Evolutionary conservation across 2,113 vertebrate genomes (phyloP).

Genomic region (Himantopus leucocephalus): DNA sequence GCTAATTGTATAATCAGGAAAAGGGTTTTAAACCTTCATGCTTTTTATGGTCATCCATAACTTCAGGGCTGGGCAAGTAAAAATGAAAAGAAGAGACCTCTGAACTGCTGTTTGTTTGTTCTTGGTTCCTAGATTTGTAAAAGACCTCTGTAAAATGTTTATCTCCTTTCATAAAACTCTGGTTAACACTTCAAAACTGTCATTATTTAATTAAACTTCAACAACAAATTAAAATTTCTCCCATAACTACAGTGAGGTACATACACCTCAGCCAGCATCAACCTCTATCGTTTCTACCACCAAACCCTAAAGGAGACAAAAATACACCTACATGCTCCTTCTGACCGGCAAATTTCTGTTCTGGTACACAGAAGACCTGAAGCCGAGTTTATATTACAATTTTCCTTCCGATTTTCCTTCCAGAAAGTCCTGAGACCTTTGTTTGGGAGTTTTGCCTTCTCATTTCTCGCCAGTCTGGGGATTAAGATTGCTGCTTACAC

Average conservation of each 20-base stretch:
- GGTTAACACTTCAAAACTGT: not conserved
- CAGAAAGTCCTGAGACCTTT: not conserved
- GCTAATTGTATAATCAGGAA: not conserved
- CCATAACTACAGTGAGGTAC: not conserved
- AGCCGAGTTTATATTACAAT: not conserved
- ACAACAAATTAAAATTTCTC: not conserved
- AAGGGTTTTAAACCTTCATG: not conserved
- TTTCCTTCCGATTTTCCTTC: not conserved
- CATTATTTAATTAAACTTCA: not conserved
- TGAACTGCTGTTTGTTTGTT: not conserved
- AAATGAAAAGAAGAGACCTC: not conserved
- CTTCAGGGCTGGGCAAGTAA: not conserved
- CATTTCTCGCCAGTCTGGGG: not conserved
- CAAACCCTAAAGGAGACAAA: not conserved
- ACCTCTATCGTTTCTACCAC: not conserved
- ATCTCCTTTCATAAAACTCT: not conserved
- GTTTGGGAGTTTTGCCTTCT: not conserved
- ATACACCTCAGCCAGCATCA: not conserved
- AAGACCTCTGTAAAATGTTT: not conserved
- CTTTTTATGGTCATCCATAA: not conserved
- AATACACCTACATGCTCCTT: not conserved
- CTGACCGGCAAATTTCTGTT: not conserved
- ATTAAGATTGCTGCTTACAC: slow-evolving; percentile 44
- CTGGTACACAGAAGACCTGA: not conserved
- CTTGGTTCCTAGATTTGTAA: not conserved